Evolutionary conservation across 2,888 invertebrate species (phyloP).

Genomic region (Troides aeacus): DNA sequence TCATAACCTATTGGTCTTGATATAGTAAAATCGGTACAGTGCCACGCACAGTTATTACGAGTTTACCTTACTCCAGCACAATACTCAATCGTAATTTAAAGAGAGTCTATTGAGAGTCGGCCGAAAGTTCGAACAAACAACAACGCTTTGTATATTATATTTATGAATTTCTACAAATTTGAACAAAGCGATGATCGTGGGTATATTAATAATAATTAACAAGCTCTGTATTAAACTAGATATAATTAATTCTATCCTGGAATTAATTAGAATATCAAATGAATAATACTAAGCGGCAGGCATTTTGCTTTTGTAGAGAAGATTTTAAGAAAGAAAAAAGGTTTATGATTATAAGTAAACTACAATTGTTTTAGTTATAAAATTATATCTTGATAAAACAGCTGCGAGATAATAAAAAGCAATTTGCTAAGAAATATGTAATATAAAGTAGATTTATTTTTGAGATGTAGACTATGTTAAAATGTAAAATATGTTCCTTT

Average conservation of each 20-base stretch:
- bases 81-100: conserved; percentile 21
- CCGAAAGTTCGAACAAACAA: conserved; percentile 18
- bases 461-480: no score
- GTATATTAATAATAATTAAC: neutral
- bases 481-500: no score
- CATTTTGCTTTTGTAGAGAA: neutral
- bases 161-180: conserved; percentile 13
- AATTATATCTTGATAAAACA: no score
- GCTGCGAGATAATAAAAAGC: no score
- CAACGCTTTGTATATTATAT: conserved; percentile 13
- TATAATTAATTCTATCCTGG: neutral
- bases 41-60: conserved; percentile 10
- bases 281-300: neutral
- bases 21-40: neutral
- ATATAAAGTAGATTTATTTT: no score
- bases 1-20: neutral
- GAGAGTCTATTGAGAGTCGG: conserved; percentile 16
- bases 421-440: no score
- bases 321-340: neutral
- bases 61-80: conserved; percentile 12
- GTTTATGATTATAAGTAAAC: neutral
- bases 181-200: conserved; percentile 5
- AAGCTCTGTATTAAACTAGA: neutral
- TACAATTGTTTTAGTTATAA: neutral
- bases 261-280: neutral